Evolutionary conservation across 2,797 vertebrate genomes (phyloP).

Genomic region (Aplochiton taeniatus): DNA sequence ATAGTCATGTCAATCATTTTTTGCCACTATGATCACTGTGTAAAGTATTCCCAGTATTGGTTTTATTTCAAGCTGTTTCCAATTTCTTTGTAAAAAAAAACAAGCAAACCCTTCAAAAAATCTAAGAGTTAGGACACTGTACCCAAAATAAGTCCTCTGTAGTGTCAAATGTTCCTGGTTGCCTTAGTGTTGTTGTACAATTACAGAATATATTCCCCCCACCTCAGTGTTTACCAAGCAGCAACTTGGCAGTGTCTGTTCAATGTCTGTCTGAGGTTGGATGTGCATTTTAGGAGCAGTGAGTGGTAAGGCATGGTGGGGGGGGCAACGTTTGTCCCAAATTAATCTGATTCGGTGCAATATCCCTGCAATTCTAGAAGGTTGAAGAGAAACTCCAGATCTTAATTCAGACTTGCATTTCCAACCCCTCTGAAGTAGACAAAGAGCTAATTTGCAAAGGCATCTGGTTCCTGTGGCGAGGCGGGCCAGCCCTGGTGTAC

Average conservation of each 20-base stretch:
- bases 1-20: no score
- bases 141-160: no score
- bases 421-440: constrained; percentile 68
- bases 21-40: no score
- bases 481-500: constrained; percentile 9
- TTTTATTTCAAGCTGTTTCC: no score
- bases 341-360: constrained; percentile 72
- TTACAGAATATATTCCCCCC: constrained; percentile 16
- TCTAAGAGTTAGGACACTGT: no score
- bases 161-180: no score
- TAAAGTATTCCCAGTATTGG: no score
- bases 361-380: constrained; percentile 69
- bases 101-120: no score
- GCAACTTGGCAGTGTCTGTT: constrained; percentile 68
- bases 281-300: constrained; percentile 45
- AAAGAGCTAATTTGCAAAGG: constrained; percentile 75
- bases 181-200: no score
- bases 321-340: constrained; percentile 48
- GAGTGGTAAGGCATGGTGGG: constrained; percentile 50
- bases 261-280: constrained; percentile 56
- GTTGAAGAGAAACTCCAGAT: constrained; percentile 61
- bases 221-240: constrained; percentile 49
- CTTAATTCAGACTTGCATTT: constrained; percentile 68
- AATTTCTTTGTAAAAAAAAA: no score
- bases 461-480: constrained; percentile 77